These are phyloP conservation scores for Triplophysa yarkandensis DNA, from an alignment of 2,797 vertebrate genomes.

Conservation along the genomic window DNA sequence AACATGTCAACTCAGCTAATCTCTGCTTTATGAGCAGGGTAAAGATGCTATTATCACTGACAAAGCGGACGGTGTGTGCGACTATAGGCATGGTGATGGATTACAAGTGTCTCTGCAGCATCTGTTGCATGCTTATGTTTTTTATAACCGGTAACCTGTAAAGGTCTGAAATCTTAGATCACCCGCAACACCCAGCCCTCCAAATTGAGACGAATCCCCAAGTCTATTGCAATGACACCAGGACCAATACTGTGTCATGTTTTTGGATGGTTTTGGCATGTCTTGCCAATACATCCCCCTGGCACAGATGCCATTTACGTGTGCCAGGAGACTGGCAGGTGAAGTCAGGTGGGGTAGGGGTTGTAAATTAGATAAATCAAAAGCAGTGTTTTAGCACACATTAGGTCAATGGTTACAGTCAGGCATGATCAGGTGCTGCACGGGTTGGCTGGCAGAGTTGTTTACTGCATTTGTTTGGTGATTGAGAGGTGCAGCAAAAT, in stretches of 20 bases:
- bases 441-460: background rate
- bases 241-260: constrained; percentile 51
- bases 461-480: background rate
- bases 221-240: constrained; percentile 45
- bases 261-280: constrained; percentile 48
- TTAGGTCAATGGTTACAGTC: background rate
- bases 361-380: constrained; percentile 29
- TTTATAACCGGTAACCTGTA: constrained; percentile 54
- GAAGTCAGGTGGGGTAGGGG: constrained; percentile 33
- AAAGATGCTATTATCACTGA: constrained; percentile 30
- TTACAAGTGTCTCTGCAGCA: constrained; percentile 68
- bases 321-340: constrained; percentile 43
- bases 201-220: constrained; percentile 53
- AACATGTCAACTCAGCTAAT: constrained; percentile 16
- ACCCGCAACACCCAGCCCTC: constrained; percentile 37
- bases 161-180: constrained; percentile 59
- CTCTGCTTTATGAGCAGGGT: background rate
- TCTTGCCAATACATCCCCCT: constrained; percentile 42
- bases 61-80: constrained; percentile 12
- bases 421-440: background rate
- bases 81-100: constrained; percentile 65
- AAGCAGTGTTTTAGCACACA: constrained; percentile 11
- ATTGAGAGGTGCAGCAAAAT: background rate
- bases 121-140: constrained; percentile 73
- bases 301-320: constrained; percentile 37